Base-by-base conservation (phyloP, 2,113 vertebrate species). In the Prietella phreatophila region DNA sequence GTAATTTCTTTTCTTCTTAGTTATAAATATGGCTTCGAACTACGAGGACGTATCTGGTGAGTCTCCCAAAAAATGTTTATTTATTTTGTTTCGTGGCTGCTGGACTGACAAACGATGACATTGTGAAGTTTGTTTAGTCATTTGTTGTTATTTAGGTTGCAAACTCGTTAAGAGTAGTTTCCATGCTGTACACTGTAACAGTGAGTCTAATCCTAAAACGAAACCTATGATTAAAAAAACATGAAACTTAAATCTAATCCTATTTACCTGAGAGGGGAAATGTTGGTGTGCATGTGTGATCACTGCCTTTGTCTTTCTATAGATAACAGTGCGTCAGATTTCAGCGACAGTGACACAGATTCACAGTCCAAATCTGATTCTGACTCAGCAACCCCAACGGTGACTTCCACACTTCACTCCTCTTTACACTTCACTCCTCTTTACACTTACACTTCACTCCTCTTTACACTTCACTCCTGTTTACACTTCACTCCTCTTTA, bases 21-120 rank as follows among this genome's bases (percentile, higher is more conserved):
- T 82, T 75, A 10, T 30, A 13, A 87, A 14, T 17, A 89, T 89
- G 89, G 89, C 85, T 80, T 80, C 85, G 17, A 63, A 80, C 10
- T 30, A 30, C 22, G 71, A 71, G 61, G 76, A 85, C 7, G 82
- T 5, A 19, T 22, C 47, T 0, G 85, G 89, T 89, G 76, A 85
- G 89, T 87, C 50, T 69, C 2, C 9, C 33, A 61, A 47, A 22
- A 47, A 5, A 15, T 47, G 5, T 30, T 42, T 63, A 2, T 71
- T 10, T 7, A 47, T 47, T 7, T 47, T 6, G 42, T 22, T 67
- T 30, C 47, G 58, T 5, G 20, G 58, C 58, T 33, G 14, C 5
- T 17, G n/a, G 33, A 73, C 13, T 20, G 20, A 39, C 20, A 9
- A 20, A 71, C 5, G n/a, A 0, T 19, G 67, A 65, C 63, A 30